These are phyloP conservation scores for Acanthopleura granulata DNA, from an alignment of 2,888 invertebrate species.

Conservation along the genomic window DNA sequence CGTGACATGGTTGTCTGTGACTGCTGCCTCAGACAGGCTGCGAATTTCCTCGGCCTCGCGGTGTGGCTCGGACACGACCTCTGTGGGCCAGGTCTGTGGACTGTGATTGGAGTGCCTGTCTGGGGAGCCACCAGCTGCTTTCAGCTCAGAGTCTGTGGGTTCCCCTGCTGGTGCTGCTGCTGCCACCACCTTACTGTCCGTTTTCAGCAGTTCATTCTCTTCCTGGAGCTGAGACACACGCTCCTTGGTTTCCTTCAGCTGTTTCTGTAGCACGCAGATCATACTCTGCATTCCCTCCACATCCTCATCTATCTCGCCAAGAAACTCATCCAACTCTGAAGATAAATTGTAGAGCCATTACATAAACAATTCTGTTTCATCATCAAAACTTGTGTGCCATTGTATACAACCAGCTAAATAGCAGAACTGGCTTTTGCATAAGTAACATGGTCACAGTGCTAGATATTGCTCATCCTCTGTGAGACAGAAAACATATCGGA, in stretches of 20 bases:
- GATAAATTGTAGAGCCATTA: not conserved
- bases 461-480: too few species aligned
- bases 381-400: too few species aligned
- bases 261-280: constrained; percentile 92
- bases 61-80: not conserved
- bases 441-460: too few species aligned
- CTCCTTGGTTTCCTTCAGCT: constrained; percentile 87
- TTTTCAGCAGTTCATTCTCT: constrained; percentile 66
- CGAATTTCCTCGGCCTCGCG: constrained; percentile 13
- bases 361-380: too few species aligned
- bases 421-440: too few species aligned
- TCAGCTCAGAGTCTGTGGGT: constrained; percentile 4
- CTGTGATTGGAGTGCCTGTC: not conserved
- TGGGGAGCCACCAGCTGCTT: not conserved
- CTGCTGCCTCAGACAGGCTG: constrained; percentile 1
- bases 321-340: constrained; percentile 92
- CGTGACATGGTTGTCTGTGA: constrained; percentile 3
- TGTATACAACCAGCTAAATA: too few species aligned
- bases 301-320: constrained; percentile 97
- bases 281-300: constrained; percentile 98
- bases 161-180: not conserved
- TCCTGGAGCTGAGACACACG: constrained; percentile 77
- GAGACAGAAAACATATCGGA: too few species aligned
- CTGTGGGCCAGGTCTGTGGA: not conserved
- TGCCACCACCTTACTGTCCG: not conserved